phyloP scores from a whole-genome alignment of 2,888 invertebrate genomes.

The Epistrophe grossulariae region DNA sequence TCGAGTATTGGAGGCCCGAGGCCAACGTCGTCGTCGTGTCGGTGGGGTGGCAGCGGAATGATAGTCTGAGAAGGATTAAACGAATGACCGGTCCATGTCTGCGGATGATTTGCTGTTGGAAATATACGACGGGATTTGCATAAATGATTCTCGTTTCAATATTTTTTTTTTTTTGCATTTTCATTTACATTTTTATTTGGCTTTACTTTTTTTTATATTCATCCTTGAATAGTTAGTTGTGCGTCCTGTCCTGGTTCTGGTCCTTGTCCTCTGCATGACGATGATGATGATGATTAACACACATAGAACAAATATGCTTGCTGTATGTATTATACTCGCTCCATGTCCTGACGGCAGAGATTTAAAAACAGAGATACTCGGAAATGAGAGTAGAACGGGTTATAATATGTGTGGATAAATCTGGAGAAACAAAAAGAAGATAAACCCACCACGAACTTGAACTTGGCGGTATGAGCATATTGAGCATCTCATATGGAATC shows the following conservation, averaged over 20 bases:
- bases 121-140: conserved; percentile 73
- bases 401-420: background rate
- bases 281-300: conserved; percentile 69
- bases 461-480: conserved; percentile 56
- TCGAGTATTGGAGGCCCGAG: conserved; percentile 8
- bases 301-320: conserved; percentile 68
- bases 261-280: background rate
- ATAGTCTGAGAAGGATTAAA: conserved; percentile 66
- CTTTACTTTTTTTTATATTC: conserved; percentile 9
- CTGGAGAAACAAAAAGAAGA: conserved; percentile 23
- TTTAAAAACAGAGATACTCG: conserved; percentile 38
- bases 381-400: conserved; percentile 21
- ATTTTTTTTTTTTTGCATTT: conserved; percentile 12
- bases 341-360: conserved; percentile 63
- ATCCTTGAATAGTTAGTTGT: conserved; percentile 68
- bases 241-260: conserved; percentile 13
- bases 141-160: conserved; percentile 66
- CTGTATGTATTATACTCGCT: conserved; percentile 21
- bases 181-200: conserved; percentile 14
- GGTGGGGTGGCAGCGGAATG: conserved; percentile 6
- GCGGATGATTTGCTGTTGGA: conserved; percentile 71
- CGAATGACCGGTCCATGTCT: conserved; percentile 69
- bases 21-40: background rate
- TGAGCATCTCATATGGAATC: background rate
- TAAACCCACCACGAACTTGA: conserved; percentile 72